phyloP scores from a whole-genome alignment of 2,888 invertebrate species.

The Tenthredo scrophulariae region DNA sequence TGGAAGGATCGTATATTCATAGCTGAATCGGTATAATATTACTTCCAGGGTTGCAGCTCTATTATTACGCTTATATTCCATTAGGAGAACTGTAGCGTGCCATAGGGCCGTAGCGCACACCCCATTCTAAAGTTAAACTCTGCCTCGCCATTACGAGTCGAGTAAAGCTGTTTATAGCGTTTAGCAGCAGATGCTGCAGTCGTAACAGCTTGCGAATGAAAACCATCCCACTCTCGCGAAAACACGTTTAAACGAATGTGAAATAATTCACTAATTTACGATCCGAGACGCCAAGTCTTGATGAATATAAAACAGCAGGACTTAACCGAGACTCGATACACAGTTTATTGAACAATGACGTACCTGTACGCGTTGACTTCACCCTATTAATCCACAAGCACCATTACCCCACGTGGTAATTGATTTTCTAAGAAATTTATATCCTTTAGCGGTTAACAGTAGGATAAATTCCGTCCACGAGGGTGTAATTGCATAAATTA shows the following conservation, averaged over 20 bases:
- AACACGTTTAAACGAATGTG: conserved; percentile 60
- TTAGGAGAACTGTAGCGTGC: conserved; percentile 59
- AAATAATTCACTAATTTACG: conserved; percentile 58
- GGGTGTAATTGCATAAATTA: conserved; percentile 30
- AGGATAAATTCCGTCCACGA: conserved; percentile 21
- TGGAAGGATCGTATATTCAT: conserved; percentile 44
- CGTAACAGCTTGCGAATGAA: conserved; percentile 74
- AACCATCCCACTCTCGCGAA: conserved; percentile 63
- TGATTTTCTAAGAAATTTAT: conserved; percentile 27
- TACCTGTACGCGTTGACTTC: neutral
- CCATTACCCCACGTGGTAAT: neutral
- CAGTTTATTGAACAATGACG: neutral
- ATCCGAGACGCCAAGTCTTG: conserved; percentile 14
- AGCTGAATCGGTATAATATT: conserved; percentile 50
- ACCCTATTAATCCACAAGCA: neutral
- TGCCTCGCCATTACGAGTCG: conserved; percentile 68
- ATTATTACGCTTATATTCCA: conserved; percentile 71
- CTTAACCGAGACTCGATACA: conserved; percentile 1
- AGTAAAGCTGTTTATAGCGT: conserved; percentile 72
- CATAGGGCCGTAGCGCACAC: conserved; percentile 55
- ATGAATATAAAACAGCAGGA: conserved; percentile 27
- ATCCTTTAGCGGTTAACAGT: conserved; percentile 10
- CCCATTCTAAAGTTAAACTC: conserved; percentile 70
- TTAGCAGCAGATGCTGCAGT: conserved; percentile 73
- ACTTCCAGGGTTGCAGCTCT: conserved; percentile 63